A percentile compares a stretch with the other conserved stretches of the same genome.
Conservation (phyloP, 2,888 invertebrate genomes). For the Chamaedrilus cognettii region DNA sequence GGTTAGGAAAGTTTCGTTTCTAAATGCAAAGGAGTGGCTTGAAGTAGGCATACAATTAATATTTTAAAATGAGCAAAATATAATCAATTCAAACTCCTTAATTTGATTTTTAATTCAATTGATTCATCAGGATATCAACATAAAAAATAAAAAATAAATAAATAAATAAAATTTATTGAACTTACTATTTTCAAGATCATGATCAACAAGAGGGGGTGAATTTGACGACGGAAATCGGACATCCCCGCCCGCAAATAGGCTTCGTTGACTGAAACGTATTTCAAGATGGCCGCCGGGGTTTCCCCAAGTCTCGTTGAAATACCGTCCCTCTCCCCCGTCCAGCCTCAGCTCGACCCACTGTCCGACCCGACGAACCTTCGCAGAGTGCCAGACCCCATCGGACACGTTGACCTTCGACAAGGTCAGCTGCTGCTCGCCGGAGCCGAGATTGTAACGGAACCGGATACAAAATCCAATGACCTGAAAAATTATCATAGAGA, state of each 20-base stretch:
- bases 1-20: too few species aligned
- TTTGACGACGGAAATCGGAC: slow-evolving; percentile 38
- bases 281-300: slow-evolving; percentile 27
- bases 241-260: slow-evolving; percentile 38
- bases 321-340: slow-evolving; percentile 87
- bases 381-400: slow-evolving; percentile 97
- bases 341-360: slow-evolving; percentile 89
- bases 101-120: too few species aligned
- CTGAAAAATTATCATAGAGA: slow-evolving; percentile 52
- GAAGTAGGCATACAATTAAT: too few species aligned
- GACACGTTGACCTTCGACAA: slow-evolving; percentile 86
- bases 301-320: slow-evolving; percentile 62
- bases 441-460: slow-evolving; percentile 91
- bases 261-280: slow-evolving; percentile 35
- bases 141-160: too few species aligned
- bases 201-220: slow-evolving; percentile 34
- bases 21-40: too few species aligned
- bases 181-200: slow-evolving; percentile 37
- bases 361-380: slow-evolving; percentile 86
- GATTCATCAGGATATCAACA: too few species aligned
- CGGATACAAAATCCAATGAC: slow-evolving; percentile 66
- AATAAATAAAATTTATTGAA: too few species aligned
- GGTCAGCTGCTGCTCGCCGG: slow-evolving; percentile 86
- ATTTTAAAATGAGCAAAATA: too few species aligned
- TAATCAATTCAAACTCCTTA: too few species aligned